Evolutionary conservation across 64 coral and sea anemone genomes (phyloP).

Genomic region (Dendronephthya gigantea): DNA sequence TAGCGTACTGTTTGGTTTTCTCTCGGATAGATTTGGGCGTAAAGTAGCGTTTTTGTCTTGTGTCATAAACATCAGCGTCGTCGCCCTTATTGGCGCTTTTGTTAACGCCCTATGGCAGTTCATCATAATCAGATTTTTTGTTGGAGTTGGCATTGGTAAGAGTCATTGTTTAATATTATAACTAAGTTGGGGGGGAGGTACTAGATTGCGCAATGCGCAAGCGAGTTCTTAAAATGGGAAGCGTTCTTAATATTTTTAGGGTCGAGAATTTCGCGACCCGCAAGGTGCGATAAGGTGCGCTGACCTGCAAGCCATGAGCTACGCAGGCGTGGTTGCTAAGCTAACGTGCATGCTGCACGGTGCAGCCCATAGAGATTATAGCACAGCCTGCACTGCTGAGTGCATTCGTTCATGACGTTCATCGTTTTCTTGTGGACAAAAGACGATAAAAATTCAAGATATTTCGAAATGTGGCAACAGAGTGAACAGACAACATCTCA

Average conservation of each 20-base stretch:
- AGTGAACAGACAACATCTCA: too few relatives aligned
- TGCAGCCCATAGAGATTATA: too few relatives aligned
- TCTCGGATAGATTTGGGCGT: conserved; percentile 89
- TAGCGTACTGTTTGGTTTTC: conserved; percentile 51
- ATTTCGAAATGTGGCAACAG: too few relatives aligned
- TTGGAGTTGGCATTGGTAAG: conserved; percentile 7
- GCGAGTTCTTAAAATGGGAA: neutral
- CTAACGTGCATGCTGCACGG: too few relatives aligned
- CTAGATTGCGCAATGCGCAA: neutral
- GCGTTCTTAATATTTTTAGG: neutral
- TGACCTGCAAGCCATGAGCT: too few relatives aligned
- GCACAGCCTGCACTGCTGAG: too few relatives aligned
- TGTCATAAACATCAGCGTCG: conserved; percentile 41
- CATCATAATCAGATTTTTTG: neutral
- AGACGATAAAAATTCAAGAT: too few relatives aligned
- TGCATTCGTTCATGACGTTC: too few relatives aligned
- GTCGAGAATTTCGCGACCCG: too few relatives aligned
- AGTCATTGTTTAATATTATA: neutral
- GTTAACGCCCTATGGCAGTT: conserved; percentile 44
- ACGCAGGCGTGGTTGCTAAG: too few relatives aligned
- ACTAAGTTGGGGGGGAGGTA: neutral
- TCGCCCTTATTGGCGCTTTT: conserved; percentile 66
- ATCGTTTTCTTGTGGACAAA: too few relatives aligned
- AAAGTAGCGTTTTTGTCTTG: conserved; percentile 62
- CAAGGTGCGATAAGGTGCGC: too few relatives aligned